These are phyloP conservation scores for Glossosoma conforme DNA, from an alignment of 1,140 invertebrate species.

Conservation along the genomic window DNA sequence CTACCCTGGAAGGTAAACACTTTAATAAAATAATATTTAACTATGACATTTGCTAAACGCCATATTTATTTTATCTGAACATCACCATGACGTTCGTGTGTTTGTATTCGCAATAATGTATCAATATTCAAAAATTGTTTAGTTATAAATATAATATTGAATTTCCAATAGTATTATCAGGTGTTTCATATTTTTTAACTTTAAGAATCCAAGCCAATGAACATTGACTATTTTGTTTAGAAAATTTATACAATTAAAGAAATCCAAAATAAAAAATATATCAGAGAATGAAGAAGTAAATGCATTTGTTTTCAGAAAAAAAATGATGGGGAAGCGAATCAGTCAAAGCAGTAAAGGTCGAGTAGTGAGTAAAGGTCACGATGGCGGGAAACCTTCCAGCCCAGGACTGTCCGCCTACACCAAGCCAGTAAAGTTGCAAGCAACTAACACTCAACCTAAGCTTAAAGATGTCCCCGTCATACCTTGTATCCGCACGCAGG, in stretches of 20 bases:
- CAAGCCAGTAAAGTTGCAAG: slow-evolving; percentile 45
- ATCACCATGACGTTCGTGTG: too few species aligned
- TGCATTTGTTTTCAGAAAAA: slow-evolving; percentile 14
- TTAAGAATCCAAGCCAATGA: too few species aligned
- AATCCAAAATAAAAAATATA: too few species aligned
- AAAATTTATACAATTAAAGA: too few species aligned
- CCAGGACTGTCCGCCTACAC: slow-evolving; percentile 45
- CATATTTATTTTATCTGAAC: too few species aligned
- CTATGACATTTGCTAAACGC: too few species aligned
- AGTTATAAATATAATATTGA: not conserved
- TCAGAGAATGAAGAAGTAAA: too few species aligned
- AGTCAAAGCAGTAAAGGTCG: slow-evolving; percentile 48
- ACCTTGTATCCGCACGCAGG: slow-evolving; percentile 25
- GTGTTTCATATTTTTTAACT: too few species aligned
- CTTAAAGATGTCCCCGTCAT: slow-evolving; percentile 31
- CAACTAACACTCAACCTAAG: slow-evolving; percentile 31
- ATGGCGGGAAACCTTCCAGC: slow-evolving; percentile 47
- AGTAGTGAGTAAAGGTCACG: slow-evolving; percentile 44
- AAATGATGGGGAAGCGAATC: slow-evolving; percentile 50
- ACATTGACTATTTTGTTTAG: too few species aligned
- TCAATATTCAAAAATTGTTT: not conserved
- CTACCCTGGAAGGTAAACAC: too few species aligned
- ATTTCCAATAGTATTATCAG: not conserved
- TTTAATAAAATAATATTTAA: too few species aligned
- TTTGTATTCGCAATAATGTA: too few species aligned